Conservation (phyloP, 2,113 vertebrate genomes). For the Sander lucioperca region DNA sequence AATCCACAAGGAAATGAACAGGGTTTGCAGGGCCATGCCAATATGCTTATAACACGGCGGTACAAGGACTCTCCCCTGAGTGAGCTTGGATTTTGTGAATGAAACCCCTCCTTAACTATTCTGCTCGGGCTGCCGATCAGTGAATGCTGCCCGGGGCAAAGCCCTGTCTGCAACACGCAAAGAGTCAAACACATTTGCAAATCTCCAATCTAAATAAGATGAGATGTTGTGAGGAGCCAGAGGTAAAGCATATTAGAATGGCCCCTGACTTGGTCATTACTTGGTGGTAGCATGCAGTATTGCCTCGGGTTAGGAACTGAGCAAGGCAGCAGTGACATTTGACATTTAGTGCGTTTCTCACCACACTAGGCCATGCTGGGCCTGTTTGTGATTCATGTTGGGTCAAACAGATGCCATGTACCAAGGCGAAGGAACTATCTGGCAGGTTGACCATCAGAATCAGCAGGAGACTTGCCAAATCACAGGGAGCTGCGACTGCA, state of each 20-base stretch:
- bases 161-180: constrained; percentile 47
- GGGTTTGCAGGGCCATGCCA: constrained; percentile 35
- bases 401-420: constrained; percentile 33
- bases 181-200: constrained; percentile 64
- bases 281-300: constrained; percentile 35
- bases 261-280: constrained; percentile 51
- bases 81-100: constrained; percentile 71
- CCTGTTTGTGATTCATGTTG: constrained; percentile 52
- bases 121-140: constrained; percentile 55
- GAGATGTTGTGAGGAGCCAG: constrained; percentile 52
- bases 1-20: constrained; percentile 47
- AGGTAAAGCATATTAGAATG: constrained; percentile 47
- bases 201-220: constrained; percentile 52
- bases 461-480: constrained; percentile 37
- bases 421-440: constrained; percentile 36
- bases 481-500: constrained; percentile 13
- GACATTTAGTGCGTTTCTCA: too few species aligned
- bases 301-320: constrained; percentile 53
- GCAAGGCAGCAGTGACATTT: constrained; percentile 49
- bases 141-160: constrained; percentile 69
- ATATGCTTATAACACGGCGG: constrained; percentile 36
- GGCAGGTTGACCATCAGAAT: constrained; percentile 38
- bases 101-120: constrained; percentile 71
- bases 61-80: constrained; percentile 53
- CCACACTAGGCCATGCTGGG: constrained; percentile 29